Evolutionary conservation across 2,113 vertebrate species (phyloP).

Genomic region (Acanthochromis polyacanthus): DNA sequence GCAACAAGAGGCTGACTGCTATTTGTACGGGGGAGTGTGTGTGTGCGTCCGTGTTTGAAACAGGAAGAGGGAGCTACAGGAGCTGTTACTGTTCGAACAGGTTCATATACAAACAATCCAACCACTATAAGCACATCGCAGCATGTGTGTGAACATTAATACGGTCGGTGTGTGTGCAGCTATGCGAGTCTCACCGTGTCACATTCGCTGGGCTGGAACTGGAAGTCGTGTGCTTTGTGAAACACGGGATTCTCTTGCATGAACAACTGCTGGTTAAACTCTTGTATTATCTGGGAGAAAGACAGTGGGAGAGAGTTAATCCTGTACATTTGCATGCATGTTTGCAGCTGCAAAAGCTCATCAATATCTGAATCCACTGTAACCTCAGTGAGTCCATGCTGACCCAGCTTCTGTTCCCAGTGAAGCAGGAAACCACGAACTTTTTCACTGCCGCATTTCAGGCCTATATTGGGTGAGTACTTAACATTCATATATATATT

Average conservation of each 20-base stretch:
- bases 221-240: constrained; percentile 94
- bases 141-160: background rate
- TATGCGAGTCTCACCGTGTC: constrained; percentile 89
- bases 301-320: constrained; percentile 5
- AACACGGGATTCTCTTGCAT: constrained; percentile 95
- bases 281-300: constrained; percentile 90
- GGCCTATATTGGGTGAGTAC: constrained; percentile 11
- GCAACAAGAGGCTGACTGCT: constrained; percentile 15
- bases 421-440: background rate
- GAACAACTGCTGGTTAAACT: constrained; percentile 97
- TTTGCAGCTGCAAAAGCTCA: background rate
- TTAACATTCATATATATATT: constrained; percentile 1
- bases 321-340: background rate
- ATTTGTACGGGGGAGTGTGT: background rate
- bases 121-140: background rate
- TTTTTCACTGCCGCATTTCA: background rate
- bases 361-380: background rate
- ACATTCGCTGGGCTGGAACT: constrained; percentile 96
- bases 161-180: background rate
- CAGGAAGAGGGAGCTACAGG: background rate
- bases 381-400: background rate
- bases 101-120: constrained; percentile 47
- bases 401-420: background rate
- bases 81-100: constrained; percentile 24
- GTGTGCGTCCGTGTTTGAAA: constrained; percentile 11